These are phyloP conservation scores for Magallana gigas DNA, from an alignment of 1,140 invertebrate species.

Conservation along the genomic window DNA sequence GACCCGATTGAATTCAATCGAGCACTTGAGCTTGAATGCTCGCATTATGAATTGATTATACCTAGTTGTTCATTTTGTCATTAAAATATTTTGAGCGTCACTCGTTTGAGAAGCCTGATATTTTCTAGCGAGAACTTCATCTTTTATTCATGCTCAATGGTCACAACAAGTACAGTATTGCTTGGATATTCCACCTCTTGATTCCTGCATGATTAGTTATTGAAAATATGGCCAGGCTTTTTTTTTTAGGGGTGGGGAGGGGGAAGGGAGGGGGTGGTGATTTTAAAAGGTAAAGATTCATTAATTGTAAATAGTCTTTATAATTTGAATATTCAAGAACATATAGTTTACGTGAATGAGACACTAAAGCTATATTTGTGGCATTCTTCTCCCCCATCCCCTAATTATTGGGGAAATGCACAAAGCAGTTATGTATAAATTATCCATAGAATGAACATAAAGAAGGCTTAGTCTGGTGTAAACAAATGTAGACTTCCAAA, in stretches of 20 bases:
- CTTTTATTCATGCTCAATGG: slow-evolving; percentile 9
- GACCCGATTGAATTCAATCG: background rate
- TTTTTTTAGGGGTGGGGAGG: too few relatives aligned
- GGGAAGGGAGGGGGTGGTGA: too few relatives aligned
- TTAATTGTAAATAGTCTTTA: too few relatives aligned
- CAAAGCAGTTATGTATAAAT: slow-evolving; percentile 1
- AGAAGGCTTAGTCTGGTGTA: background rate
- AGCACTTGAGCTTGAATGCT: slow-evolving; percentile 6
- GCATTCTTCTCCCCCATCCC: background rate
- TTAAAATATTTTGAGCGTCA: background rate
- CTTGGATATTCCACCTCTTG: too few relatives aligned
- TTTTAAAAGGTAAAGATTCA: too few relatives aligned
- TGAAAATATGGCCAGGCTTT: too few relatives aligned
- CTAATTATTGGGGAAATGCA: slow-evolving; percentile 3
- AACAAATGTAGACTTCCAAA: background rate
- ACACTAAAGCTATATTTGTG: too few relatives aligned
- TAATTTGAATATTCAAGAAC: too few relatives aligned
- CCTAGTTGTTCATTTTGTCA: slow-evolving; percentile 1
- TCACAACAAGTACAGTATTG: too few relatives aligned
- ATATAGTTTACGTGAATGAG: too few relatives aligned
- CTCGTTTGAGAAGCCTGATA: background rate
- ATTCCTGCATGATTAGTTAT: too few relatives aligned
- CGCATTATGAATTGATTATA: slow-evolving; percentile 11
- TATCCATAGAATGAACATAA: slow-evolving; percentile 1
- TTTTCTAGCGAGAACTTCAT: background rate